Conservation (phyloP, 2,113 vertebrate species). For the Vidua macroura region DNA sequence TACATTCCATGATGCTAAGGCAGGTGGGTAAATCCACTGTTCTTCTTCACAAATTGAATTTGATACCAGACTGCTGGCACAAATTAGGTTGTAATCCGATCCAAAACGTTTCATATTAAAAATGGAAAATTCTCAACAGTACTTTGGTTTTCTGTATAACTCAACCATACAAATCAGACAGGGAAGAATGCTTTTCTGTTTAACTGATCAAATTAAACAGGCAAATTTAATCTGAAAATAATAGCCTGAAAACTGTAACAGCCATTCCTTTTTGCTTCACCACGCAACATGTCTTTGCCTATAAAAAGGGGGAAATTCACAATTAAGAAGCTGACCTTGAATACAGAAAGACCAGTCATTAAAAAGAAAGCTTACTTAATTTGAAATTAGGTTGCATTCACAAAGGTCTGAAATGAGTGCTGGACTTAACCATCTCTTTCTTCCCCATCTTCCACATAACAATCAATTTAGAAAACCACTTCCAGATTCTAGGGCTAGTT, state of each 20-base stretch:
- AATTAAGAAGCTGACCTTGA: background rate
- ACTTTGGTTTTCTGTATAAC: background rate
- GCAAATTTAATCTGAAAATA: background rate
- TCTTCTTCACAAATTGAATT: constrained; percentile 20
- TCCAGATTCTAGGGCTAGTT: background rate
- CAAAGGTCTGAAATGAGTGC: background rate
- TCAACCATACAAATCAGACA: background rate
- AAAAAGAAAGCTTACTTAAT: background rate
- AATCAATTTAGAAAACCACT: background rate
- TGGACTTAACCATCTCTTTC: background rate
- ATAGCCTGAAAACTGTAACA: background rate
- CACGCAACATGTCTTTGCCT: background rate
- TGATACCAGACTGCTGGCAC: background rate
- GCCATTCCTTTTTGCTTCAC: background rate
- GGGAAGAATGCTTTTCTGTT: background rate
- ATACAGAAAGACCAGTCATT: background rate
- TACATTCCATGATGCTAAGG: background rate
- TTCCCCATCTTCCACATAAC: background rate
- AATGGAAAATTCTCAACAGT: background rate
- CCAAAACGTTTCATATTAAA: constrained; percentile 17
- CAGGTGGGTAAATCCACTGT: constrained; percentile 20
- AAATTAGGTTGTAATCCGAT: constrained; percentile 14
- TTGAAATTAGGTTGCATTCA: background rate
- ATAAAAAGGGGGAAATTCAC: background rate
- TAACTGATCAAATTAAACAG: constrained; percentile 5